Evolutionary conservation across 2,888 invertebrate genomes (phyloP).

Genomic region (Artemia sinica): DNA sequence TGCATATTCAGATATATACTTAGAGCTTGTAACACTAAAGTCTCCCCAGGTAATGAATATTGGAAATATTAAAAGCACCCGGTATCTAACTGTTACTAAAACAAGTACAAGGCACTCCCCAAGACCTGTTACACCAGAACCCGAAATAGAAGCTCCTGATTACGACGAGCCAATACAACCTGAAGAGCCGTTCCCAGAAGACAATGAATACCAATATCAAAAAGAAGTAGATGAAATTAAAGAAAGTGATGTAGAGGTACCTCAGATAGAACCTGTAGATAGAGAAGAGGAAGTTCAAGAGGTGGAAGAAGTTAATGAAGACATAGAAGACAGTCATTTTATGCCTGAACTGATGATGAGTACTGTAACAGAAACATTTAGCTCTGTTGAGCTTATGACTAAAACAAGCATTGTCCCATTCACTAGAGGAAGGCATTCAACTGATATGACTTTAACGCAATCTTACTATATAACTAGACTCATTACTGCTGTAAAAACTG

Average conservation of each 20-base stretch:
- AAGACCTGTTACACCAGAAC: slow-evolving; percentile 26
- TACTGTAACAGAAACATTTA: slow-evolving; percentile 74
- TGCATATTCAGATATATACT: slow-evolving; percentile 61
- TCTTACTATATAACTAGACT: slow-evolving; percentile 70
- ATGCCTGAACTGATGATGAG: slow-evolving; percentile 62
- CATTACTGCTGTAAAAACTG: slow-evolving; percentile 73
- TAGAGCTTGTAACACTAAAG: slow-evolving; percentile 70
- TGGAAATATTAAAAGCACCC: slow-evolving; percentile 65
- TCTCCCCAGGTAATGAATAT: slow-evolving; percentile 77
- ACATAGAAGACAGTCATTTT: slow-evolving; percentile 33
- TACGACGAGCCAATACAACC: slow-evolving; percentile 17
- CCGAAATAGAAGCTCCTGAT: slow-evolving; percentile 24
- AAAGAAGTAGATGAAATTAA: background rate
- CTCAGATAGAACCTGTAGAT: slow-evolving; percentile 1
- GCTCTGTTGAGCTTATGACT: slow-evolving; percentile 68
- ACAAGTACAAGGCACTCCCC: slow-evolving; percentile 27
- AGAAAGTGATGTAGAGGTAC: background rate
- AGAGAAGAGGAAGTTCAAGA: background rate
- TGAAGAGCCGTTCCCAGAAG: slow-evolving; percentile 54
- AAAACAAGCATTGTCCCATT: slow-evolving; percentile 69
- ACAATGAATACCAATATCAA: slow-evolving; percentile 36
- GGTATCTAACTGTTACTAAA: slow-evolving; percentile 62
- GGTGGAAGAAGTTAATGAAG: background rate
- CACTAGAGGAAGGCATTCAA: slow-evolving; percentile 19
- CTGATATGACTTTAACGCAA: slow-evolving; percentile 55